Evolutionary conservation across 2,888 invertebrate genomes (phyloP), one percentile per base, ranked within the genome.

Genomic region (Notodonta ziczac): DNA sequence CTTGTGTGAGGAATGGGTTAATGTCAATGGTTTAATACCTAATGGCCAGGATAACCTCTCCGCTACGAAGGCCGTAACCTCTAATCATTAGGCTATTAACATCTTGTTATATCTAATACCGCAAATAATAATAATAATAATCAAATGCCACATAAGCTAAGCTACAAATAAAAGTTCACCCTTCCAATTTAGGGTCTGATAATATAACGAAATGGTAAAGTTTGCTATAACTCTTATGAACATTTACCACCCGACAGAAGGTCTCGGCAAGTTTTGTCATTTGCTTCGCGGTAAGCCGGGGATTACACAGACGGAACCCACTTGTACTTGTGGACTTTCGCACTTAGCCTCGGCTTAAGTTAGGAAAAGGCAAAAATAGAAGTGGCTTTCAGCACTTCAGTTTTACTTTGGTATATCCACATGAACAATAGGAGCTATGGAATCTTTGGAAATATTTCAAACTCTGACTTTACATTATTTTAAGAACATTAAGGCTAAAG

Each of bases 251-350:
- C 12, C n/a, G 50, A 13, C 13, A 32, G 32, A 14, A 9, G 50
- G 50, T 16, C 42, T n/a, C 50, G 50, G 16, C 13, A 52, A 52
- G 52, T 52, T 52, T 32, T 12, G 52, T 16, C 52, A 52, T 52
- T 52, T 52, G 52, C 24, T 32, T 13, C 32, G 52, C 52, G 52
- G 16, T 52, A 52, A 32, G 4, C 52, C 32, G 35, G 16, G 52
- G 52, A 52, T 52, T 32, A 52, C 51, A 52, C 32, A n/a, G 32
- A 52, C 32, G 6, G 52, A 50, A 50, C 32, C 32, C 52, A 32
- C 52, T 52, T 35, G 52, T 52, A 32, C 16, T 52, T 52, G 13
- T 52, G 13, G 16, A 52, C 52, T 52, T 52, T 52, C 5, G 7
- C 35, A 52, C 52, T 52, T 52, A 13, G 24, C 4, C 50, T 6